Conservation (phyloP, 2,888 invertebrate species). For the Rugalucina vietnamica region DNA sequence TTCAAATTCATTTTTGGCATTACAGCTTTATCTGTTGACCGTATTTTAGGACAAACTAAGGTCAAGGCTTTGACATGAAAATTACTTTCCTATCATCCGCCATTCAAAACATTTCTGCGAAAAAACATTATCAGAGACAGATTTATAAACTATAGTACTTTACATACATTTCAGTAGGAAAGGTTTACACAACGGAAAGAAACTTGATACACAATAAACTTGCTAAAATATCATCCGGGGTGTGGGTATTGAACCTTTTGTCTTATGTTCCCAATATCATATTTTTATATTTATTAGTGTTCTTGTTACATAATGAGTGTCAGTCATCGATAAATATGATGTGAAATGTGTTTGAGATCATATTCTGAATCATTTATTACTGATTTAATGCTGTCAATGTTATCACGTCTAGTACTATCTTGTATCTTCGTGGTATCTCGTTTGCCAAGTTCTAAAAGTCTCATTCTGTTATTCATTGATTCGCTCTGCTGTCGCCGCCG, state of each 20-base stretch:
- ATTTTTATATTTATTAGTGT: background rate
- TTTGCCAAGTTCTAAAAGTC: conserved; percentile 63
- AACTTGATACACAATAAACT: background rate
- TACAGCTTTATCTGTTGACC: no score
- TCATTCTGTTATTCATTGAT: conserved; percentile 54
- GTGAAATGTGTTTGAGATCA: background rate
- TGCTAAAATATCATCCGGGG: background rate
- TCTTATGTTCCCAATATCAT: background rate
- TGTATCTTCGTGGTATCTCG: conserved; percentile 17
- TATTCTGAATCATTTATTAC: background rate
- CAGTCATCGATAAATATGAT: no score
- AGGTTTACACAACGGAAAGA: no score
- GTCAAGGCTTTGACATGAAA: no score
- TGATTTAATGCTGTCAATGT: background rate
- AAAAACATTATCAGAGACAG: no score
- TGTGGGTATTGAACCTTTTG: background rate
- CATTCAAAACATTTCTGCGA: no score
- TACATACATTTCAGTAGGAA: no score
- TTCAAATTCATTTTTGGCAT: no score
- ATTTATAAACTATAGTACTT: no score
- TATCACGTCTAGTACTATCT: background rate
- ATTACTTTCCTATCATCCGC: no score
- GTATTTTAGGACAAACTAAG: no score
- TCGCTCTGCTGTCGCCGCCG: conserved; percentile 53
- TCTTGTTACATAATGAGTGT: background rate